These are phyloP conservation scores for Drosophila persimilis DNA, from an alignment of 1,140 invertebrate genomes.

Conservation along the genomic window DNA sequence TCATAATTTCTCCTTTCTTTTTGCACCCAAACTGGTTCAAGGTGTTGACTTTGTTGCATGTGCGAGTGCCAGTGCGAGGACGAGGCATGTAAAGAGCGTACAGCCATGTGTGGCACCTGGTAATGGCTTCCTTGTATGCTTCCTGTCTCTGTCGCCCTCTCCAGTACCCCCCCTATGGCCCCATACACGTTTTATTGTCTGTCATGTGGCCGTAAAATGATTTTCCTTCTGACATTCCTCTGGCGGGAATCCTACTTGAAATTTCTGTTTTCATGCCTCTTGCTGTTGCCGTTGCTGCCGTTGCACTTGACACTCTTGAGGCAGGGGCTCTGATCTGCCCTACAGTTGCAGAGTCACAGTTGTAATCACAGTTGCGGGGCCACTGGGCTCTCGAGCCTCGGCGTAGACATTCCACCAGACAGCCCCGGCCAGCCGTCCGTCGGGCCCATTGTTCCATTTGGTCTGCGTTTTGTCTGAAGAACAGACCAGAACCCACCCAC, in stretches of 20 bases:
- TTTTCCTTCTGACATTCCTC: conserved; percentile 58
- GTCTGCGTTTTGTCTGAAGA: conserved; percentile 38
- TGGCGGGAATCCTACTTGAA: conserved; percentile 10
- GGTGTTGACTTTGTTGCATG: conserved; percentile 74
- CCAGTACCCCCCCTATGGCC: conserved; percentile 5
- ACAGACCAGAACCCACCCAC: conserved; percentile 7
- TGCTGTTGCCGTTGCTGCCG: too few species aligned
- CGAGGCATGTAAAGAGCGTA: conserved; percentile 34
- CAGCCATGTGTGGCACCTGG: conserved; percentile 26
- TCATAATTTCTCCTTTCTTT: conserved; percentile 54
- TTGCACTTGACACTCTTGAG: conserved; percentile 70
- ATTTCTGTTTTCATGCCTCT: conserved; percentile 63
- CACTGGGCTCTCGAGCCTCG: conserved; percentile 9
- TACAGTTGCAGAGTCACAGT: conserved; percentile 47
- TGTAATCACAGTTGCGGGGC: conserved; percentile 70
- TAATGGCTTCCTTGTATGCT: conserved; percentile 65
- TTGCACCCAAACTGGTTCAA: conserved; percentile 72
- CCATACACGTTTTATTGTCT: conserved; percentile 62
- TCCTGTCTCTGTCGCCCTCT: conserved; percentile 13
- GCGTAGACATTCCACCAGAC: conserved; percentile 52
- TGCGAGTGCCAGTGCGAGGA: conserved; percentile 11
- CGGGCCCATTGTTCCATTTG: conserved; percentile 53
- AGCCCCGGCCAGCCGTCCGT: neutral
- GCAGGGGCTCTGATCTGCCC: conserved; percentile 3
- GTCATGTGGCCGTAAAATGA: conserved; percentile 76